A percentile compares a stretch with the other conserved stretches of the same genome.
Conservation (phyloP, 2,797 vertebrate genomes). For the Macropus fuliginosus region DNA sequence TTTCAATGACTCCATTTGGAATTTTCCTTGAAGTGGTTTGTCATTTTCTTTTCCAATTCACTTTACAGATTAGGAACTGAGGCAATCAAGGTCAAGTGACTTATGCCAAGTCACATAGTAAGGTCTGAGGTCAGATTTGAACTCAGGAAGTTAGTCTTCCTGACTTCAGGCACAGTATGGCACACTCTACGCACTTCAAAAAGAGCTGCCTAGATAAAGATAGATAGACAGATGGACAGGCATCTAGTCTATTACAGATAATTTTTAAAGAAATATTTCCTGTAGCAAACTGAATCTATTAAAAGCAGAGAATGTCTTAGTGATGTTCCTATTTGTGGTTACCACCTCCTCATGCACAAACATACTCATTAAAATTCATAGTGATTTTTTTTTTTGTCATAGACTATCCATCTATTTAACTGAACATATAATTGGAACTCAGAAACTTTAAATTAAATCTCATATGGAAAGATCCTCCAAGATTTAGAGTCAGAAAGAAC, state of each 20-base stretch:
- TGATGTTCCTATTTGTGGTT: conserved; percentile 9
- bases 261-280: not conserved
- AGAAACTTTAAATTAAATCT: conserved; percentile 25
- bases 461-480: not conserved
- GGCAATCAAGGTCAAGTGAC: not conserved
- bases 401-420: not conserved
- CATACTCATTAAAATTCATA: conserved; percentile 17
- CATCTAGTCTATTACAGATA: not conserved
- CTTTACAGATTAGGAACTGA: not conserved
- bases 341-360: not conserved
- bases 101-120: not conserved
- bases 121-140: not conserved
- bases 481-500: not conserved
- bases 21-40: not conserved
- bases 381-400: not conserved
- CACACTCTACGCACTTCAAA: not conserved
- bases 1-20: not conserved
- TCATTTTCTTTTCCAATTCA: not conserved
- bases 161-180: not conserved
- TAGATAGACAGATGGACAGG: not conserved
- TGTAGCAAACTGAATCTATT: not conserved
- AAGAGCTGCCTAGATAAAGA: not conserved
- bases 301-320: not conserved
- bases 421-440: conserved; percentile 1
- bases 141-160: not conserved